Percentiles rank a stretch among this genome's conserved stretches.
phyloP scores from a whole-genome alignment of 2,113 vertebrate genomes.

The Tychaedon coryphoeus region DNA sequence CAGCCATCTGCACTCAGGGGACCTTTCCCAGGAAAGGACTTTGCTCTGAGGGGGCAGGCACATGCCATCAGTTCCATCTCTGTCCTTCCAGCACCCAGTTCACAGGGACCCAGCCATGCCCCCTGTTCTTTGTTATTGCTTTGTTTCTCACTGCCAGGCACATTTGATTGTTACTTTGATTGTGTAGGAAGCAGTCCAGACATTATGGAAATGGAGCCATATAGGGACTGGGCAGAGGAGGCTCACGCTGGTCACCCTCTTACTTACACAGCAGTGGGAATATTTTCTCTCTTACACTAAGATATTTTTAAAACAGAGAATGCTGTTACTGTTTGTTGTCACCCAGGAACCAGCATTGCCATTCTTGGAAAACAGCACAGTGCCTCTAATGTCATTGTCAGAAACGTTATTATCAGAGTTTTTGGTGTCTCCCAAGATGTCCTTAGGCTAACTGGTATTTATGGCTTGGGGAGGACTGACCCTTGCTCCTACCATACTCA shows the following conservation, averaged over 20 bases:
- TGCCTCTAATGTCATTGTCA: neutral
- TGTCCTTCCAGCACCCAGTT: neutral
- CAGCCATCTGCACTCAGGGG: neutral
- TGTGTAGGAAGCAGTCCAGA: conserved; percentile 27
- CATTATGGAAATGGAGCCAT: conserved; percentile 33
- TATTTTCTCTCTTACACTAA: conserved; percentile 44
- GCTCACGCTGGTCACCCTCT: conserved; percentile 14
- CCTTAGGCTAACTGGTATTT: neutral
- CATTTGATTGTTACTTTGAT: neutral
- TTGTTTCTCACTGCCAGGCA: neutral
- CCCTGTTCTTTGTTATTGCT: neutral
- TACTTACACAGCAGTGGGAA: conserved; percentile 48
- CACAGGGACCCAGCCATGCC: neutral
- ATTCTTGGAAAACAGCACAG: conserved; percentile 28
- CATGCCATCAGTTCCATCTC: neutral
- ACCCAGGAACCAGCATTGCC: conserved; percentile 41
- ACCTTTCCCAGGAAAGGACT: neutral
- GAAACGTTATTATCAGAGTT: neutral
- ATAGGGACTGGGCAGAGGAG: conserved; percentile 24
- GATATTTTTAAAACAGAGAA: conserved; percentile 60
- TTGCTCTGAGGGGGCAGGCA: neutral
- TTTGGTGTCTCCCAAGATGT: neutral
- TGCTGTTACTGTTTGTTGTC: conserved; percentile 31
- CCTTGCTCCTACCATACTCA: neutral
- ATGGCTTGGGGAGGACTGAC: neutral